A percentile compares a stretch with the other conserved stretches of the same genome.
phyloP scores from a whole-genome alignment of 2,113 vertebrate genomes.

The Antennarius striatus region DNA sequence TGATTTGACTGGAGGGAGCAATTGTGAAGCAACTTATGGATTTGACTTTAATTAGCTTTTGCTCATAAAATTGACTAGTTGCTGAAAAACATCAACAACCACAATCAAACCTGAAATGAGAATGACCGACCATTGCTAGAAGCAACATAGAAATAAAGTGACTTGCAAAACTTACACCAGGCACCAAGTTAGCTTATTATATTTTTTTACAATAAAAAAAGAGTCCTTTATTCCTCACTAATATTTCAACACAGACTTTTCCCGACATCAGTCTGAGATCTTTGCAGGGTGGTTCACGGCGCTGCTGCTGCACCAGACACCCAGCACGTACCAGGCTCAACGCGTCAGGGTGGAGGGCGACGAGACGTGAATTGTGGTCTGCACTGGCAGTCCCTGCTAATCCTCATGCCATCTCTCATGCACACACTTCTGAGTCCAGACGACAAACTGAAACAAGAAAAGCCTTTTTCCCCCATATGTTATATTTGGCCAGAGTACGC shows the following conservation, averaged over 20 bases:
- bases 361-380: constrained; percentile 31
- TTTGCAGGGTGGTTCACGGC: constrained; percentile 15
- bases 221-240: no score
- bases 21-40: no score
- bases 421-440: constrained; percentile 19
- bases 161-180: no score
- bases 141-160: no score
- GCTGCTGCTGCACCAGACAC: constrained; percentile 29
- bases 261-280: constrained; percentile 1
- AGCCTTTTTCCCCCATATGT: background rate
- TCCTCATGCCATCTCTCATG: constrained; percentile 23
- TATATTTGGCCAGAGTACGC: no score
- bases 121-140: no score
- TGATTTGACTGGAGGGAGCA: no score
- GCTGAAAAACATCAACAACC: no score
- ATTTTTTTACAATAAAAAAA: no score
- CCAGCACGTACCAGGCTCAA: constrained; percentile 36
- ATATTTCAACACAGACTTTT: background rate
- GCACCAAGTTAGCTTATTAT: background rate
- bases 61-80: no score
- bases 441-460: constrained; percentile 12
- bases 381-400: constrained; percentile 33
- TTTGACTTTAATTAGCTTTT: no score
- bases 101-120: no score
- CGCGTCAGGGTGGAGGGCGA: constrained; percentile 38